Conservation (phyloP, 2,888 invertebrate species). For the Papilio gigon region DNA sequence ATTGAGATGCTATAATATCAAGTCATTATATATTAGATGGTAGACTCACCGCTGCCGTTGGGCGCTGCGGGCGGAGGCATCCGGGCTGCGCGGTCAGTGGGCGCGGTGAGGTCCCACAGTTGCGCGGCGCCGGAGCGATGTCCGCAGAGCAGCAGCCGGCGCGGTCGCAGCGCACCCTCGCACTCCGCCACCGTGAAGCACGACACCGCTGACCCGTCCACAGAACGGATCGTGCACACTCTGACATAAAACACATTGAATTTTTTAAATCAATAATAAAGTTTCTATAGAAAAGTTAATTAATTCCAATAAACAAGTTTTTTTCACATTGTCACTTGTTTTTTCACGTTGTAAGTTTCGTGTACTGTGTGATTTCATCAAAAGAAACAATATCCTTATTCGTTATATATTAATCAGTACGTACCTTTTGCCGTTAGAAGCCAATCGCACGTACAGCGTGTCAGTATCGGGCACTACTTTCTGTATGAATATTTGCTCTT, state of each 20-base stretch:
- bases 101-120: constrained; percentile 99
- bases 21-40: too few relatives aligned
- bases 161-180: constrained; percentile 95
- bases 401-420: neutral
- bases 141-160: constrained; percentile 94
- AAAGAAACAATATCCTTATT: too few relatives aligned
- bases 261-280: too few relatives aligned
- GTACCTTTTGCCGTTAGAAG: constrained; percentile 96
- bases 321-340: too few relatives aligned
- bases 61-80: constrained; percentile 45
- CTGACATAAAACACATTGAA: constrained; percentile 78
- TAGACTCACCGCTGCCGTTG: constrained; percentile 45
- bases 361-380: too few relatives aligned
- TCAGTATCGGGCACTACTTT: constrained; percentile 99
- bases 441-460: constrained; percentile 95
- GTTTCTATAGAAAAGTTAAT: too few relatives aligned
- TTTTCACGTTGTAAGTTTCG: too few relatives aligned
- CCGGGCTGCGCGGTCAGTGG: constrained; percentile 87
- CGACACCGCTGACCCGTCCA: constrained; percentile 96
- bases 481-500: constrained; percentile 98
- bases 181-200: constrained; percentile 99
- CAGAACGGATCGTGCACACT: constrained; percentile 96
- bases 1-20: too few relatives aligned
- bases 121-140: constrained; percentile 96
- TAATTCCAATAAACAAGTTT: too few relatives aligned